Conservation (phyloP, 1,140 invertebrate genomes). For the Dendrolimus punctatus region DNA sequence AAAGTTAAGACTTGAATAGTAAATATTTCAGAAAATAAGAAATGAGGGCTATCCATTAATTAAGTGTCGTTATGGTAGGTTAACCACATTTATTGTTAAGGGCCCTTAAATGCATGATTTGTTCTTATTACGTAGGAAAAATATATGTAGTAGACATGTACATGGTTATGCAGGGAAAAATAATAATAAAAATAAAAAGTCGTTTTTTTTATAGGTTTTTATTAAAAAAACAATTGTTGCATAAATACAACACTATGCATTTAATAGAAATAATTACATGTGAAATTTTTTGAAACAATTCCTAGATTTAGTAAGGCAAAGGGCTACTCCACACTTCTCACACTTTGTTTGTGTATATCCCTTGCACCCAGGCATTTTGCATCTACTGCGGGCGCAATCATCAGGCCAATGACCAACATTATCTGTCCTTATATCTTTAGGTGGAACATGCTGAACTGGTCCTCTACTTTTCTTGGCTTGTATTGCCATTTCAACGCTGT, state of each 20-base stretch:
- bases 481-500: conserved; percentile 10
- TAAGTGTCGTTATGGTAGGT: too few species aligned
- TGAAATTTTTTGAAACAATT: conserved; percentile 3
- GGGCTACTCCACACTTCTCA: conserved; percentile 4
- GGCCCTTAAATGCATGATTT: too few species aligned
- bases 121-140: too few species aligned
- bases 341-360: conserved; percentile 5
- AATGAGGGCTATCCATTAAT: too few species aligned
- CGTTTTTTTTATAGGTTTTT: conserved; percentile 4
- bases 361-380: conserved; percentile 9
- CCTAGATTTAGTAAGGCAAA: conserved; percentile 1
- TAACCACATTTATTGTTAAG: too few species aligned
- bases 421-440: conserved; percentile 15
- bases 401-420: conserved; percentile 13
- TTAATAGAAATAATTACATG: conserved; percentile 1
- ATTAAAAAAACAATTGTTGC: conserved; percentile 3
- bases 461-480: conserved; percentile 12
- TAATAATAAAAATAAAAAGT: conserved; percentile 2
- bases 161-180: conserved; percentile 2
- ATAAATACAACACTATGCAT: conserved; percentile 2
- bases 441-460: conserved; percentile 12
- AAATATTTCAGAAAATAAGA: too few species aligned
- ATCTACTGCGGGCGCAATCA: conserved; percentile 8
- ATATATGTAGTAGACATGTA: conserved; percentile 5
- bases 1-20: conserved; percentile 15